Conservation (phyloP, 2,113 vertebrate genomes). For the Puntigrus tetrazona region DNA sequence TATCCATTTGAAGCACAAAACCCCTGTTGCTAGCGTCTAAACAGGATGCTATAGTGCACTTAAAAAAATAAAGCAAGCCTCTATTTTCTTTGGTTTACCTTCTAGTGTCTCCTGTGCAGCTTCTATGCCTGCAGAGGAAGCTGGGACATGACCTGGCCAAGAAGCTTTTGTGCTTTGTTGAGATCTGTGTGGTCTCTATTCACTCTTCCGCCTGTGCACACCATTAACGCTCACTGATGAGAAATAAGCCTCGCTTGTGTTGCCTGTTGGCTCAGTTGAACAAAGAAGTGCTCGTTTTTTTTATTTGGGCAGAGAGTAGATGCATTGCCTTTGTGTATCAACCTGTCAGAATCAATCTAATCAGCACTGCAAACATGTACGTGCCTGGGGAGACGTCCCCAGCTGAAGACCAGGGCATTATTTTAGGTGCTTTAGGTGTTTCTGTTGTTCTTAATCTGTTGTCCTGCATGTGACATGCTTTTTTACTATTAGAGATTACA, state of each 20-base stretch:
- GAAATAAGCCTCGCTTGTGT: slow-evolving; percentile 58
- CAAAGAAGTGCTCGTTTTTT: slow-evolving; percentile 59
- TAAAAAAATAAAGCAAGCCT: slow-evolving; percentile 52
- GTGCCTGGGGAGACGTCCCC: slow-evolving; percentile 43
- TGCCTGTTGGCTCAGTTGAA: slow-evolving; percentile 60
- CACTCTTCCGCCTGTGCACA: slow-evolving; percentile 59
- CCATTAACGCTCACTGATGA: slow-evolving; percentile 62
- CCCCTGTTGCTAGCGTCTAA: slow-evolving; percentile 60
- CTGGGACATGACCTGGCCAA: slow-evolving; percentile 69
- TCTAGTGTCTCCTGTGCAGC: slow-evolving; percentile 1
- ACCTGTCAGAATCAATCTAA: slow-evolving; percentile 66
- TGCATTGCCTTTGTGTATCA: slow-evolving; percentile 52
- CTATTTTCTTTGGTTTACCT: slow-evolving; percentile 36
- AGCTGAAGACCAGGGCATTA: background rate
- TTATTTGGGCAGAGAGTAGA: slow-evolving; percentile 43
- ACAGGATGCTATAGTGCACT: slow-evolving; percentile 60
- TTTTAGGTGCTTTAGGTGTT: background rate
- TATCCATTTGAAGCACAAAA: slow-evolving; percentile 67
- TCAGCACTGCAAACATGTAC: slow-evolving; percentile 46
- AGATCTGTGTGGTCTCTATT: slow-evolving; percentile 65
- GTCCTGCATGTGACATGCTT: background rate
- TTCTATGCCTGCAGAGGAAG: slow-evolving; percentile 58
- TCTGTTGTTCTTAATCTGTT: background rate
- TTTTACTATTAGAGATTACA: background rate
- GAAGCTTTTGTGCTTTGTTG: slow-evolving; percentile 64